A percentile compares a stretch with the other conserved stretches of the same genome.
Conservation (phyloP, 2,797 vertebrate species). For the Falco peregrinus region DNA sequence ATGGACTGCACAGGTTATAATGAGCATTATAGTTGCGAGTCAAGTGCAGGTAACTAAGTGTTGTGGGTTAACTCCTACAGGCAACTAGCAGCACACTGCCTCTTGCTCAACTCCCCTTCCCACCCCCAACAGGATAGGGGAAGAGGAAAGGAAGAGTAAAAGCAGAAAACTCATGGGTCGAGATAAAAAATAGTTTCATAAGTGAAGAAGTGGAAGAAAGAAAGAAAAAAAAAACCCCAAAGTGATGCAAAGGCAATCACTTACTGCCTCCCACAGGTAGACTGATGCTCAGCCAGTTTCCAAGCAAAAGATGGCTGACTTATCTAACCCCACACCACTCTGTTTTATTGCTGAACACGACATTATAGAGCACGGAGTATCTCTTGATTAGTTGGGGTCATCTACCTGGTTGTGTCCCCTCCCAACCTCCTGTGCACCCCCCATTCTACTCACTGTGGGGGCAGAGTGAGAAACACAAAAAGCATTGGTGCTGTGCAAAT, state of each 20-base stretch:
- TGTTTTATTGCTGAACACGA: neutral
- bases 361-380: neutral
- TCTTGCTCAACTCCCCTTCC: neutral
- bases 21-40: neutral
- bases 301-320: neutral
- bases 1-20: neutral
- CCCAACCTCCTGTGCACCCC: neutral
- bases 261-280: neutral
- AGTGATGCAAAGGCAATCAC: neutral
- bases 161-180: neutral
- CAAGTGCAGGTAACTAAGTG: neutral
- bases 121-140: neutral
- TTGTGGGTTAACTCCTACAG: neutral
- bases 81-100: neutral
- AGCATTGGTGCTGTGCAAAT: neutral
- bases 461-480: neutral
- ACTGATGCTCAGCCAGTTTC: neutral
- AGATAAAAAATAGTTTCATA: neutral
- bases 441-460: rapidly evolving
- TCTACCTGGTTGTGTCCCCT: neutral
- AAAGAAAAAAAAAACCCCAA: neutral
- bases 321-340: neutral
- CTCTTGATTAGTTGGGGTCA: neutral
- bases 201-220: neutral
- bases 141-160: neutral